phyloP scores from a whole-genome alignment of 2,797 vertebrate genomes.

The Premnoplex brunnescens region DNA sequence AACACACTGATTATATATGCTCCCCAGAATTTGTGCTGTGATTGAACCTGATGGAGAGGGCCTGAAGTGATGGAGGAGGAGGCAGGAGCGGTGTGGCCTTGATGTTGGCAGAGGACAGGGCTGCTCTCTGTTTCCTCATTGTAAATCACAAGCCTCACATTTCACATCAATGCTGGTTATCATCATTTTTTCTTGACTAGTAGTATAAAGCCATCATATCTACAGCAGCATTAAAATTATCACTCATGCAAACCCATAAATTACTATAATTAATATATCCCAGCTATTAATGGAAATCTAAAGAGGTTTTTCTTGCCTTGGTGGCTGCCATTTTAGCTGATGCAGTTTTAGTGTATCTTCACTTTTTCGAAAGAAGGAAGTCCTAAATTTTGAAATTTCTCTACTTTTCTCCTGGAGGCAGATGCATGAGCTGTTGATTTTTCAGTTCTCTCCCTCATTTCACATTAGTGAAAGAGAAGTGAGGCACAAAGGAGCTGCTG shows the following conservation, averaged over 20 bases:
- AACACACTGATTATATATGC: neutral
- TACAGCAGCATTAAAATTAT: neutral
- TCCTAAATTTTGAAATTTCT: neutral
- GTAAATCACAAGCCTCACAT: neutral
- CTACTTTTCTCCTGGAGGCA: neutral
- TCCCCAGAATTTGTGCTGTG: neutral
- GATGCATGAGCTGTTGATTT: neutral
- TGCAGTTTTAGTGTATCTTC: neutral
- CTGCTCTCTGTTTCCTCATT: neutral
- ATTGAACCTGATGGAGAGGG: neutral
- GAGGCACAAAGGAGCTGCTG: neutral
- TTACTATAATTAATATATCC: neutral
- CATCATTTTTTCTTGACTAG: neutral
- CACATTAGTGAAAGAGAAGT: neutral
- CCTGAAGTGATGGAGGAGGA: neutral
- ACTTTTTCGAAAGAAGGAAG: neutral
- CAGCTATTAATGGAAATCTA: neutral
- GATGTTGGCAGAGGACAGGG: neutral
- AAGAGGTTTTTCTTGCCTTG: neutral
- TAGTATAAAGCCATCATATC: neutral
- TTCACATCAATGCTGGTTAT: neutral
- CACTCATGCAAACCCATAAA: neutral
- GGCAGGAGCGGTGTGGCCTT: neutral
- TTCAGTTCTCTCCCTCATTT: neutral
- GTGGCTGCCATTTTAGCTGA: neutral